Percentiles rank a stretch among this genome's conserved stretches.
Evolutionary conservation across 2,888 invertebrate genomes (phyloP).

Genomic region (Eupithecia vulgata): DNA sequence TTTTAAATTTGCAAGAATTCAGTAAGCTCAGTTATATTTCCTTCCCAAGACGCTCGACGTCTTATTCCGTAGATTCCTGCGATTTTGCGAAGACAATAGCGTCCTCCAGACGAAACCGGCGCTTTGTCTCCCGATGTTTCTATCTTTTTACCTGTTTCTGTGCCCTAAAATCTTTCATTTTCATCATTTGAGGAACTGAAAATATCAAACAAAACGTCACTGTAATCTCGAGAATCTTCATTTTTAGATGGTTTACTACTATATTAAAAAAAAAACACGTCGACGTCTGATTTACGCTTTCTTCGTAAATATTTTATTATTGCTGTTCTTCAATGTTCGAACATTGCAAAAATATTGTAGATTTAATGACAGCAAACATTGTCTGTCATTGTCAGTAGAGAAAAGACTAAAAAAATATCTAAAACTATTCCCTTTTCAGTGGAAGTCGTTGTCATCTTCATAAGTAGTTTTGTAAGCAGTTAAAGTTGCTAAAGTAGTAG

Average conservation of each 20-base stretch:
- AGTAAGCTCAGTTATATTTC: constrained; percentile 43
- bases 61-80: constrained; percentile 47
- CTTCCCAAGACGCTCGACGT: constrained; percentile 46
- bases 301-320: background rate
- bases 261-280: background rate
- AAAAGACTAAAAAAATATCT: no score
- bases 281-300: background rate
- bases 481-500: constrained; percentile 6
- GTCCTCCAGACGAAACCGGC: constrained; percentile 38
- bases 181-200: constrained; percentile 4
- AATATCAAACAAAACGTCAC: constrained; percentile 1
- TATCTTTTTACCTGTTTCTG: constrained; percentile 50
- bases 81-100: constrained; percentile 39
- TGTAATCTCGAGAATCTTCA: constrained; percentile 5
- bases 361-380: background rate
- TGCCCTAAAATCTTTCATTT: constrained; percentile 28
- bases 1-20: constrained; percentile 45
- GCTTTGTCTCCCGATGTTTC: constrained; percentile 50
- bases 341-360: background rate
- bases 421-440: background rate
- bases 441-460: background rate
- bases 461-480: constrained; percentile 9
- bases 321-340: background rate
- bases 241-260: background rate
- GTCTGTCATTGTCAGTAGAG: no score